These are phyloP conservation scores for Candoia aspera DNA, from an alignment of 2,113 vertebrate genomes.

Conservation along the genomic window DNA sequence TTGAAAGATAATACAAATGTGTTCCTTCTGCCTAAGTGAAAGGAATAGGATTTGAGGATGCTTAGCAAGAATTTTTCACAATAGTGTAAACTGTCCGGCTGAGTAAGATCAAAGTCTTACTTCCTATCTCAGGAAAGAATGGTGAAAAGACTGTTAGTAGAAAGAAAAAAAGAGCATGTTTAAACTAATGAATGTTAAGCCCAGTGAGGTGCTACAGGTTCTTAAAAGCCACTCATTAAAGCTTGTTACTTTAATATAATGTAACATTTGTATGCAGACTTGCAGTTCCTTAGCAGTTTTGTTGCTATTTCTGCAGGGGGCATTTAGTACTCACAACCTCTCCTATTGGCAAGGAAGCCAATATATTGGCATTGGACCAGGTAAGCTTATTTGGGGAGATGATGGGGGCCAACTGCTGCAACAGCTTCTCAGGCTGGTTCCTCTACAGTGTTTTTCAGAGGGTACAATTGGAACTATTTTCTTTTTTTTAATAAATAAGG, in stretches of 20 bases:
- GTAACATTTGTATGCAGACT: not conserved
- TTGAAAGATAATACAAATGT: not conserved
- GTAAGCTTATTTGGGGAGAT: conserved; percentile 65
- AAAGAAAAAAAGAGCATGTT: not conserved
- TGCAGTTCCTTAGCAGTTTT: not conserved
- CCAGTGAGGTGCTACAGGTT: not conserved
- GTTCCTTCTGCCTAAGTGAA: not conserved
- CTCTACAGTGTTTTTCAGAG: not conserved
- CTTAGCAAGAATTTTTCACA: not conserved
- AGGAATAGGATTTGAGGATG: not conserved
- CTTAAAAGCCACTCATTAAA: not conserved
- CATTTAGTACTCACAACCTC: conserved; percentile 86
- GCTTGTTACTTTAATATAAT: not conserved
- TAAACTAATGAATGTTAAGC: not conserved
- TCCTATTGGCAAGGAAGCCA: conserved; percentile 88
- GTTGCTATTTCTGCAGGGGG: conserved; percentile 69
- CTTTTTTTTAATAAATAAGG: not conserved
- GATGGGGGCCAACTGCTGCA: not conserved
- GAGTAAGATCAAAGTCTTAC: not conserved
- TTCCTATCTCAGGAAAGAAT: not conserved
- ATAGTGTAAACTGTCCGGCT: not conserved
- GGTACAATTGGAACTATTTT: not conserved
- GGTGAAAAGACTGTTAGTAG: not conserved
- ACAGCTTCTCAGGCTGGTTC: not conserved
- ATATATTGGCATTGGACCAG: conserved; percentile 91